These are phyloP conservation scores for Macrosoma leucophasiata DNA, from an alignment of 2,888 invertebrate genomes.

Conservation along the genomic window DNA sequence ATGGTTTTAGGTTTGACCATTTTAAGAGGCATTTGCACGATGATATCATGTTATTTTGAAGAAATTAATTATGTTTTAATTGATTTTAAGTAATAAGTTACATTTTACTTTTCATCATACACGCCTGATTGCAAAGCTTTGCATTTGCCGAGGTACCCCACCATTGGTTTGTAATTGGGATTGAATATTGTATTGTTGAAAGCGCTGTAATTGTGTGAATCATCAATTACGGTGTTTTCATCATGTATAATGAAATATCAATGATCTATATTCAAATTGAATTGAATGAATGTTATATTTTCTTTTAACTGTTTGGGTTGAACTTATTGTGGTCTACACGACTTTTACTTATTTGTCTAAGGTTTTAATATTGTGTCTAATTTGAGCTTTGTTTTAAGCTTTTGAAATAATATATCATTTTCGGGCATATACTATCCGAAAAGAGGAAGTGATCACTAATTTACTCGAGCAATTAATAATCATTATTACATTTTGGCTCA, in stretches of 20 bases:
- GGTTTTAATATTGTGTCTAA: constrained; percentile 43
- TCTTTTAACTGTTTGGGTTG: too few species aligned
- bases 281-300: constrained; percentile 3
- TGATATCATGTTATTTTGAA: too few species aligned
- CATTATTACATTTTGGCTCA: too few species aligned
- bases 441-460: too few species aligned
- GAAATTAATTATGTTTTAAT: too few species aligned
- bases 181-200: constrained; percentile 21
- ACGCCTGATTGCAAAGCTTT: constrained; percentile 73
- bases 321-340: too few species aligned
- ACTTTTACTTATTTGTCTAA: not conserved
- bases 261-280: too few species aligned
- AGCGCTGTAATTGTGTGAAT: too few species aligned
- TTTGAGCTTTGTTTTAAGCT: constrained; percentile 35
- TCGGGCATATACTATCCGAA: too few species aligned
- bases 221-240: too few species aligned
- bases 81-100: constrained; percentile 30
- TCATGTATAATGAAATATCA: too few species aligned
- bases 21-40: constrained; percentile 49
- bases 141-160: constrained; percentile 60
- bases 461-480: too few species aligned
- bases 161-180: constrained; percentile 38
- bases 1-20: constrained; percentile 28
- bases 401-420: constrained; percentile 25
- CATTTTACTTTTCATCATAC: constrained; percentile 45